Conservation (phyloP, 2,113 vertebrate genomes). For the Patagioenas fasciata region DNA sequence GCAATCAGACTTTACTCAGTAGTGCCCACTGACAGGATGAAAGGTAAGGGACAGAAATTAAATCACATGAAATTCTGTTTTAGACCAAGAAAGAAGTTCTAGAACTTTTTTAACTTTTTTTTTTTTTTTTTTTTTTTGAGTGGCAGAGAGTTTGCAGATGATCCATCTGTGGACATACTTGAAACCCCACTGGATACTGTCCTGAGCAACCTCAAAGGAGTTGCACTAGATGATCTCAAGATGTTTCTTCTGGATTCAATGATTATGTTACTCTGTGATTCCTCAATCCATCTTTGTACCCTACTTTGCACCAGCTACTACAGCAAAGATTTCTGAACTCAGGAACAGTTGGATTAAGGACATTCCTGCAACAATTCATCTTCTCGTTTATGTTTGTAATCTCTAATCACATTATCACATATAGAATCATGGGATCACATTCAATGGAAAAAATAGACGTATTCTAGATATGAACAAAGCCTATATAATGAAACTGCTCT, state of each 20-base stretch:
- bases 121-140: not conserved
- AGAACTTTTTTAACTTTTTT: no score
- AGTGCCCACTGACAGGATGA: not conserved
- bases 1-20: no score
- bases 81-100: not conserved
- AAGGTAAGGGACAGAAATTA: not conserved
- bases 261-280: not conserved
- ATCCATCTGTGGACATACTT: not conserved
- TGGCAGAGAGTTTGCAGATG: not conserved
- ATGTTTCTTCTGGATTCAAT: not conserved
- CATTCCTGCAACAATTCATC: not conserved
- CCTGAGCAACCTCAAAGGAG: not conserved
- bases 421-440: not conserved
- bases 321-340: not conserved
- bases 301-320: not conserved
- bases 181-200: not conserved
- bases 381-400: not conserved
- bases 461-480: not conserved
- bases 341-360: not conserved
- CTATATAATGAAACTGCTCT: not conserved
- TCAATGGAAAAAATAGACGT: not conserved
- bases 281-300: not conserved
- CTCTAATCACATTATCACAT: accelerated
- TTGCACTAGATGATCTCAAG: not conserved
- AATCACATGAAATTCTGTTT: not conserved